Base-by-base conservation (phyloP, 1,140 invertebrate species). In the Pseudomyrmex flavicornis region DNA sequence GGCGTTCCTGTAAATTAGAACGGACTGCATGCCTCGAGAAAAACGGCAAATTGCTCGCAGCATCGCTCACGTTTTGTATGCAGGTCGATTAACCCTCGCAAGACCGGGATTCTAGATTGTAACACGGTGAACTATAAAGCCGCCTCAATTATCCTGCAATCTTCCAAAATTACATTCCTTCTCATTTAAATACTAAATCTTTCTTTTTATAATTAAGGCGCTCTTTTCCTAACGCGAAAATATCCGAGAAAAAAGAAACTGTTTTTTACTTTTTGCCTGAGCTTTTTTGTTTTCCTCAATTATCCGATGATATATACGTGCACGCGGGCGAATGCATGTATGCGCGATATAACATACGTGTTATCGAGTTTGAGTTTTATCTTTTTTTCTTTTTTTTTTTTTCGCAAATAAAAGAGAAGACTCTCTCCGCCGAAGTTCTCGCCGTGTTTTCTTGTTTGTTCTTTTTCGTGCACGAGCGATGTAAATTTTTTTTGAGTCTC, bases 1-100 rank as follows among this genome's bases (percentile, higher is more conserved):
- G 22, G 54, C 66, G 76, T 80, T 70, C 46, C 66, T 72, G 76
- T 80, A 80, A 72, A 80, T 80, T 80, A 80, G 76, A 80, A 70
- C 44, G 44, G 22, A 72, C 76, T 80, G 54, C 54, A 56, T 56
- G 76, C 20, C 76, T 69, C 44, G 76, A 72, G 76, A 80, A 80
- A 72, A 80, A 80, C 66, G 76, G 35, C n/a, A 59, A 79, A 79
- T 79, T 79, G 63, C 63, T 79, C 75, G 35, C 50, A 77, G 62
- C 75, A 68, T 79, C 65, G 52, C 35, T 72, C 65, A 44, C 76
- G 65, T 80, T 80, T 80, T 80, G 66, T 80, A 80, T 72, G 66
- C 54, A 44, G 54, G 76, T 70, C 54, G 76, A 80, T 80, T 80
- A 80, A 80, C 50, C 54, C 76, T 70, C 66, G 54, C n/a, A 48